Evolutionary conservation across 2,113 vertebrate species (phyloP).

Genomic region (Python bivittatus): DNA sequence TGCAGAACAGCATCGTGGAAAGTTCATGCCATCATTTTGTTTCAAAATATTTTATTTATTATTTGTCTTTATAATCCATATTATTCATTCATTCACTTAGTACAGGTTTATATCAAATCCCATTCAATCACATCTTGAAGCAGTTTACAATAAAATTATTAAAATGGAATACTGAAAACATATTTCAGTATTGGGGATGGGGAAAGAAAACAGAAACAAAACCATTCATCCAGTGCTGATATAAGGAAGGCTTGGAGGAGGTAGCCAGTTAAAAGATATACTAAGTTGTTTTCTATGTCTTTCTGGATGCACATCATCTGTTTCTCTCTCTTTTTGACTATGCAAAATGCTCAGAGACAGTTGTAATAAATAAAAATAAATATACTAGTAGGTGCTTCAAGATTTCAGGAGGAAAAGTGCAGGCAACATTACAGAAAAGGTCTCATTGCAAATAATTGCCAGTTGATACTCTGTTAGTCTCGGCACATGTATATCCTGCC

Average conservation of each 20-base stretch:
- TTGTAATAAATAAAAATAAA: not conserved
- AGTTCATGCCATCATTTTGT: not conserved
- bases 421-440: not conserved
- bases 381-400: not conserved
- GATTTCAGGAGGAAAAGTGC: not conserved
- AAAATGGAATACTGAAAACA: too few species aligned
- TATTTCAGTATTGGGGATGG: not conserved
- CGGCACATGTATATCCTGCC: not conserved
- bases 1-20: not conserved
- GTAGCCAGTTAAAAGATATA: not conserved
- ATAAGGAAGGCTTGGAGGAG: too few species aligned
- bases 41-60: not conserved
- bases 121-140: too few species aligned
- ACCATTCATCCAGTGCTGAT: not conserved
- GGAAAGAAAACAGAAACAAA: not conserved
- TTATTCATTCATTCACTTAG: too few species aligned
- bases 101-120: too few species aligned
- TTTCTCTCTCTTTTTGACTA: not conserved
- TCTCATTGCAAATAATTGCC: not conserved
- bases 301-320: not conserved
- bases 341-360: not conserved
- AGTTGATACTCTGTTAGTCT: not conserved
- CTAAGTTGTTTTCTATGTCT: not conserved
- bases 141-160: too few species aligned
- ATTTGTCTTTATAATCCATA: too few species aligned